phyloP scores from a whole-genome alignment of 2,797 vertebrate species.

The Crocidura indochinensis region DNA sequence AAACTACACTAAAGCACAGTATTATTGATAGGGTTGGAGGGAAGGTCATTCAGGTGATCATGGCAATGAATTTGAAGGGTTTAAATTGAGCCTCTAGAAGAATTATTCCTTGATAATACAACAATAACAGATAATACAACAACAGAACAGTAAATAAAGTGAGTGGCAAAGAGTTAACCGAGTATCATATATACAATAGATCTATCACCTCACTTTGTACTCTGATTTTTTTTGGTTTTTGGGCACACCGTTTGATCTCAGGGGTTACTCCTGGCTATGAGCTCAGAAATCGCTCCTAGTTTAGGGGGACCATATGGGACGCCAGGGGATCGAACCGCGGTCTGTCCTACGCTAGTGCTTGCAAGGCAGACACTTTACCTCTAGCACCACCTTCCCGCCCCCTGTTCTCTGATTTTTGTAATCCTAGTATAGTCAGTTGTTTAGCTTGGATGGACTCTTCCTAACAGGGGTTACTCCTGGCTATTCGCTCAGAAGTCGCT shows the following conservation, averaged over 20 bases:
- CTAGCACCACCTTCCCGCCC: too few relatives aligned
- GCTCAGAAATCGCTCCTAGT: too few relatives aligned
- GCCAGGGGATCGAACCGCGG: too few relatives aligned
- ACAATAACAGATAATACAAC: too few relatives aligned
- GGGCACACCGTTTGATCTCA: too few relatives aligned
- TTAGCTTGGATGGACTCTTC: constrained; percentile 56
- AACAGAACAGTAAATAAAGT: background rate
- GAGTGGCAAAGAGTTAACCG: background rate
- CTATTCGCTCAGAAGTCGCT: too few relatives aligned
- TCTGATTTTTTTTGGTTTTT: constrained; percentile 42
- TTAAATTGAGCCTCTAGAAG: background rate
- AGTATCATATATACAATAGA: background rate
- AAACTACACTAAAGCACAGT: background rate
- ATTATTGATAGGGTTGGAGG: background rate
- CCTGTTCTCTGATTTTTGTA: constrained; percentile 41
- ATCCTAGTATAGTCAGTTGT: background rate
- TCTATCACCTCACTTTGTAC: background rate
- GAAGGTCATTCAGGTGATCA: background rate
- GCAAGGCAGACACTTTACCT: too few relatives aligned
- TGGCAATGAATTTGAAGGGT: background rate
- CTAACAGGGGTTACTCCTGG: too few relatives aligned
- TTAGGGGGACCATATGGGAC: too few relatives aligned
- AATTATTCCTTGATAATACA: background rate
- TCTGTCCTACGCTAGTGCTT: too few relatives aligned
- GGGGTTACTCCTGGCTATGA: too few relatives aligned